Conservation (phyloP, 2,888 invertebrate genomes). For the Tinea pellionella region DNA sequence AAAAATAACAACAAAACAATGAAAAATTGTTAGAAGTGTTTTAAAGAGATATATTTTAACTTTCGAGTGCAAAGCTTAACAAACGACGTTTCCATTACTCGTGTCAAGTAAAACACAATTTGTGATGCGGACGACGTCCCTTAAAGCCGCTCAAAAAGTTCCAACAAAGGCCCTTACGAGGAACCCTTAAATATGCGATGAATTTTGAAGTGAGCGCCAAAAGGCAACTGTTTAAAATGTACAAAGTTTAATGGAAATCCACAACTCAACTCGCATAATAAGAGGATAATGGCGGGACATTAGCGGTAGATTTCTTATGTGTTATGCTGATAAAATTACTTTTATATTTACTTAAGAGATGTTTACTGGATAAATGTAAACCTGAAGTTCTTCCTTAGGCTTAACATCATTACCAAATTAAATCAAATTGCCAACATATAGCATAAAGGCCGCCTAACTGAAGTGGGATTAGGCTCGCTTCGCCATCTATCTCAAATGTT, state of each 20-base stretch:
- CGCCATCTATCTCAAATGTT: too few species aligned
- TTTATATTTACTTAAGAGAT: too few species aligned
- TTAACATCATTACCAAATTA: too few species aligned
- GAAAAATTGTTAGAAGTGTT: not conserved
- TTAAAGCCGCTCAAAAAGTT: conserved; percentile 43
- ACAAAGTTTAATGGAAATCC: conserved; percentile 58
- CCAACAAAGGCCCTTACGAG: conserved; percentile 47
- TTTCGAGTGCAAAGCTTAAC: not conserved
- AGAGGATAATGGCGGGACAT: conserved; percentile 35
- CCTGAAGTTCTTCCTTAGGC: too few species aligned
- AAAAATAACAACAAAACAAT: not conserved
- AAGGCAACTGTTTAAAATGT: conserved; percentile 57
- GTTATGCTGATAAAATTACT: too few species aligned
- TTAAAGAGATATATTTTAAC: not conserved
- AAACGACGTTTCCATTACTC: conserved; percentile 18
- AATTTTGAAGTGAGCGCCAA: conserved; percentile 47
- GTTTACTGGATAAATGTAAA: too few species aligned
- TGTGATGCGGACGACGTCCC: conserved; percentile 27
- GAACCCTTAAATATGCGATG: conserved; percentile 55
- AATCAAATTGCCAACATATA: too few species aligned
- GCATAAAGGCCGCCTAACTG: too few species aligned
- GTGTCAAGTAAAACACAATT: conserved; percentile 24
- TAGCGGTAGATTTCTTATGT: conserved; percentile 15
- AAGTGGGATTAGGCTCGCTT: too few species aligned
- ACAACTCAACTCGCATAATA: conserved; percentile 50